phyloP scores from a whole-genome alignment of 2,888 invertebrate species.

The Drosophila multiciliata region DNA sequence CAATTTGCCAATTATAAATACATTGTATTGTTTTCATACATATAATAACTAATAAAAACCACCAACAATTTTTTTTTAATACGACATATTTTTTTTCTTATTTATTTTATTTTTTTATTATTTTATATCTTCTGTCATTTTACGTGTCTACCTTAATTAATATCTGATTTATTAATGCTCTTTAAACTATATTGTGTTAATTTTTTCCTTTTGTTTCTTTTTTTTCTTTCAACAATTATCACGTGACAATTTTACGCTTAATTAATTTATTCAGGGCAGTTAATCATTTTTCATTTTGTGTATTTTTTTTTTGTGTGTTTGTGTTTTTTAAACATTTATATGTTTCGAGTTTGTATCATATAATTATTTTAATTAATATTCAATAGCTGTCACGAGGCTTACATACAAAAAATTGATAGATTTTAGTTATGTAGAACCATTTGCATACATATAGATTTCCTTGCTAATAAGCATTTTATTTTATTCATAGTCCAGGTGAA shows the following conservation, averaged over 20 bases:
- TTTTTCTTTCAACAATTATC: constrained; percentile 72
- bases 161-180: constrained; percentile 64
- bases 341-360: constrained; percentile 60
- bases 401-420: constrained; percentile 42
- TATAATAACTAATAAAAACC: constrained; percentile 67
- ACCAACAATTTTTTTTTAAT: constrained; percentile 59
- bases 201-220: constrained; percentile 29
- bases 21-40: constrained; percentile 39
- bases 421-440: constrained; percentile 54
- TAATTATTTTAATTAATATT: constrained; percentile 61
- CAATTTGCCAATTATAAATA: constrained; percentile 75
- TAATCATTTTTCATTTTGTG: constrained; percentile 40
- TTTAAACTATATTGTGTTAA: constrained; percentile 45
- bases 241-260: constrained; percentile 77
- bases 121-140: constrained; percentile 31
- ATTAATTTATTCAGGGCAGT: constrained; percentile 76
- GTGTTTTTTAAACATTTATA: constrained; percentile 74
- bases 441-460: constrained; percentile 57
- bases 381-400: constrained; percentile 65
- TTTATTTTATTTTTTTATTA: constrained; percentile 3
- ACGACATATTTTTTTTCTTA: constrained; percentile 8
- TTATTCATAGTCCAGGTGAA: constrained; percentile 5
- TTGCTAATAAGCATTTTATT: constrained; percentile 19
- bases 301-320: constrained; percentile 15
- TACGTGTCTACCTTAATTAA: constrained; percentile 75